Evolutionary conservation across 2,888 invertebrate genomes (phyloP).

Genomic region (Drosophila melanosoma): DNA sequence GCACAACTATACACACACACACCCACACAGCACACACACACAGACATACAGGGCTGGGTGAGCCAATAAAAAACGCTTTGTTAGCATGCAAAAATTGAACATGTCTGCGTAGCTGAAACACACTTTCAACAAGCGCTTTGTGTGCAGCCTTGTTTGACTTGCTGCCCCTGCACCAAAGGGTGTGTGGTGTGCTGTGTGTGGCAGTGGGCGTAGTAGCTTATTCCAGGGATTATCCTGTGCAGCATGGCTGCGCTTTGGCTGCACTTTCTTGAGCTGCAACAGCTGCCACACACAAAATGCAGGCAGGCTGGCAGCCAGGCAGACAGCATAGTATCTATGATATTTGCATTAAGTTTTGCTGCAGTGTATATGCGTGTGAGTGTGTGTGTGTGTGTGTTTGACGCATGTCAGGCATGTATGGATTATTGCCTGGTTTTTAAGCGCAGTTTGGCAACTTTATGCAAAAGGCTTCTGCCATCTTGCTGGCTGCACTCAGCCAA

Average conservation of each 20-base stretch:
- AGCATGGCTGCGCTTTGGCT: conserved; percentile 75
- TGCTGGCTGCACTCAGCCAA: background rate
- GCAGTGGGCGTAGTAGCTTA: conserved; percentile 46
- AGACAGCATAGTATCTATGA: conserved; percentile 17
- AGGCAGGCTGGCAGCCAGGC: conserved; percentile 14
- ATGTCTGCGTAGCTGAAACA: conserved; percentile 46
- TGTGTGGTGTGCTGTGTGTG: too few species aligned
- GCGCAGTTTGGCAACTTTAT: conserved; percentile 23
- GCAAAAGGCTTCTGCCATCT: background rate
- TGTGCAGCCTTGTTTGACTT: conserved; percentile 48
- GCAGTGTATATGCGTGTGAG: conserved; percentile 16
- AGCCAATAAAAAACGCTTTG: conserved; percentile 70
- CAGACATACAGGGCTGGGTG: background rate
- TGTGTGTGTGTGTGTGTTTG: background rate
- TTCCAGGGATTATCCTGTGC: conserved; percentile 75
- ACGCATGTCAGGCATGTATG: conserved; percentile 10
- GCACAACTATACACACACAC: conserved; percentile 4
- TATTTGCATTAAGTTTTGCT: conserved; percentile 58
- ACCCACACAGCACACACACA: conserved; percentile 1
- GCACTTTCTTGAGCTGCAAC: conserved; percentile 56
- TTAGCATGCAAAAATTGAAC: conserved; percentile 72
- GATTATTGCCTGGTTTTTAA: conserved; percentile 5
- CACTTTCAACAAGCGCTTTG: conserved; percentile 23
- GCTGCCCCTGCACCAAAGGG: background rate
- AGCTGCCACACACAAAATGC: conserved; percentile 28